phyloP scores from a whole-genome alignment of 2,113 vertebrate species.

The Carollia perspicillata region DNA sequence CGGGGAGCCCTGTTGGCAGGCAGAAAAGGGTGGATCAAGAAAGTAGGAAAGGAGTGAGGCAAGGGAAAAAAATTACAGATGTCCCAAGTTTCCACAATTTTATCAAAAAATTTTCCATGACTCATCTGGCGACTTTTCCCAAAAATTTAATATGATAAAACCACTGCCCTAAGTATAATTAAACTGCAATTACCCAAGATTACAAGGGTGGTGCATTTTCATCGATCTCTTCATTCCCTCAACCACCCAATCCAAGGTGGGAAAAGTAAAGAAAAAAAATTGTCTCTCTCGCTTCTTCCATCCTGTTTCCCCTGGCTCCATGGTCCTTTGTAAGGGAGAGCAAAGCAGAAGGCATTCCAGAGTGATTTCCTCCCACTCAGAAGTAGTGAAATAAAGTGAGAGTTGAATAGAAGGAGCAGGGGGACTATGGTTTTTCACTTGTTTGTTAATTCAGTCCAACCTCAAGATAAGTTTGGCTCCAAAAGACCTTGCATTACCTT shows the following conservation, averaged over 20 bases:
- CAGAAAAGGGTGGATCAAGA: constrained; percentile 48
- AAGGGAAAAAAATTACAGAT: constrained; percentile 60
- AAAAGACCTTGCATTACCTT: background rate
- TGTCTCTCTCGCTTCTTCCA: background rate
- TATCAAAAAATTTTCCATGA: constrained; percentile 72
- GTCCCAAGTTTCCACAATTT: constrained; percentile 71
- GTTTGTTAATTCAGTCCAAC: background rate
- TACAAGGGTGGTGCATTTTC: constrained; percentile 6
- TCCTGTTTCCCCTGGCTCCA: background rate
- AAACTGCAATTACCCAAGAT: constrained; percentile 43
- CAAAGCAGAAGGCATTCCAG: background rate
- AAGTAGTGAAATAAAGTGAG: background rate
- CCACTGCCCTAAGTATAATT: constrained; percentile 52
- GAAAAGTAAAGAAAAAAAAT: background rate
- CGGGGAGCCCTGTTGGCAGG: constrained; percentile 36
- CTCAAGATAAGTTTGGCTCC: background rate
- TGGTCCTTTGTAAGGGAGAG: background rate
- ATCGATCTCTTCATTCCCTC: background rate
- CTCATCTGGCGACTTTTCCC: constrained; percentile 63
- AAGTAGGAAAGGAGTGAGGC: constrained; percentile 53
- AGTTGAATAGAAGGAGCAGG: background rate
- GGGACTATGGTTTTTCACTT: background rate
- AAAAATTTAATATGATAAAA: constrained; percentile 62
- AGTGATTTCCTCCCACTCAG: background rate
- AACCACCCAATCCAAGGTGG: background rate